Percentiles rank a stretch among this genome's conserved stretches.
phyloP scores from a whole-genome alignment of 2,797 vertebrate species.

The Epinephelus awoara region DNA sequence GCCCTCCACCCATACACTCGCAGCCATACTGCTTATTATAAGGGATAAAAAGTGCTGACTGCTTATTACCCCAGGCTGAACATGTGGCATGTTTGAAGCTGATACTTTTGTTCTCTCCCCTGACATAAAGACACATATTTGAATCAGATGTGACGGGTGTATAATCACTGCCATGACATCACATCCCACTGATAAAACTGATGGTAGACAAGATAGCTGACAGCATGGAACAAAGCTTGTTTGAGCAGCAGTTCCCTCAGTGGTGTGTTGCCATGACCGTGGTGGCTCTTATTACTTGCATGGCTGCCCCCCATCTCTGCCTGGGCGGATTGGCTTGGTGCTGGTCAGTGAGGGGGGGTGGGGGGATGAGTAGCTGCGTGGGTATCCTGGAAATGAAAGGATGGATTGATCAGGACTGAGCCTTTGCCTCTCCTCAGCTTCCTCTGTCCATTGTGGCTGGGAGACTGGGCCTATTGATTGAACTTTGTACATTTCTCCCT shows the following conservation, averaged over 20 bases:
- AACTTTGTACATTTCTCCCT: constrained; percentile 70
- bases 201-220: constrained; percentile 80
- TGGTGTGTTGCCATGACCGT: constrained; percentile 73
- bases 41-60: constrained; percentile 72
- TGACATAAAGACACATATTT: constrained; percentile 72
- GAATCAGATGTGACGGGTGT: constrained; percentile 74
- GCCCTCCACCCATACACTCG: constrained; percentile 58
- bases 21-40: constrained; percentile 67
- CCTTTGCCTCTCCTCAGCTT: constrained; percentile 80
- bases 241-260: constrained; percentile 76
- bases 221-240: constrained; percentile 81
- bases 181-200: constrained; percentile 78
- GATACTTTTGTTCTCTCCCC: constrained; percentile 67
- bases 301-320: constrained; percentile 73
- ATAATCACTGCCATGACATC: constrained; percentile 78
- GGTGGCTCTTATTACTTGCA: constrained; percentile 78
- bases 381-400: constrained; percentile 85
- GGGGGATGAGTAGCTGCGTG: constrained; percentile 35
- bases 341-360: constrained; percentile 69
- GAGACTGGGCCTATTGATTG: constrained; percentile 87
- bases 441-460: constrained; percentile 86
- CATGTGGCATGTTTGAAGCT: constrained; percentile 69
- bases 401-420: constrained; percentile 85
- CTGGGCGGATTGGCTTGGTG: constrained; percentile 77
- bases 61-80: constrained; percentile 70